A percentile compares a stretch with the other conserved stretches of the same genome.
phyloP scores from a whole-genome alignment of 2,113 vertebrate species.

The Elephas maximus region DNA sequence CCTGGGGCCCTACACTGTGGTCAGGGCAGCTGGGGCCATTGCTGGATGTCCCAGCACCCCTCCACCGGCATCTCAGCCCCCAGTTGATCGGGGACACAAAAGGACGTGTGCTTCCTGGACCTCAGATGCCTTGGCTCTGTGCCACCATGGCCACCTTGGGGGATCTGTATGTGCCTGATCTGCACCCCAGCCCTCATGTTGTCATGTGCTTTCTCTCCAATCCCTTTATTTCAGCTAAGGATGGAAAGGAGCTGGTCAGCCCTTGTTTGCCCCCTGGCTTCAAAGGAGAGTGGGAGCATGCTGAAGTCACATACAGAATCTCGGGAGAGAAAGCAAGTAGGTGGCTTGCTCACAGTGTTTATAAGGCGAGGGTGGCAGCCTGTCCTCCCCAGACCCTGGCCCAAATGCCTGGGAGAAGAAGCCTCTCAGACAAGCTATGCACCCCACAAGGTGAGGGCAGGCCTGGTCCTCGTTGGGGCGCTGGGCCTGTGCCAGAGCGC shows the following conservation, averaged over 20 bases:
- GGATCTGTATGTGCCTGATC: neutral
- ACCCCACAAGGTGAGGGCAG: neutral
- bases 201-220: neutral
- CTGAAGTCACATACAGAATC: constrained; percentile 92
- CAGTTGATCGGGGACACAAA: too few relatives aligned
- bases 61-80: neutral
- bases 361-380: neutral
- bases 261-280: constrained; percentile 94
- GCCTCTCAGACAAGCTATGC: neutral
- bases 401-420: neutral
- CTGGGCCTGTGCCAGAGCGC: neutral
- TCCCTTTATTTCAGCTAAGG: constrained; percentile 87
- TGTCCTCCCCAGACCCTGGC: neutral
- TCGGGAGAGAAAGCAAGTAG: constrained; percentile 95
- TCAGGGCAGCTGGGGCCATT: neutral
- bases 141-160: neutral
- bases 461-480: neutral
- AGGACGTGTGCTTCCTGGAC: too few relatives aligned
- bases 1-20: neutral
- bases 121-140: neutral
- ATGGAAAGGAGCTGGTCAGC: constrained; percentile 92
- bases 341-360: neutral
- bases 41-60: neutral
- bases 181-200: neutral
- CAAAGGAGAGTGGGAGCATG: constrained; percentile 93